Base-by-base conservation (phyloP, 1,140 invertebrate genomes). In the Drosophila tani region DNA sequence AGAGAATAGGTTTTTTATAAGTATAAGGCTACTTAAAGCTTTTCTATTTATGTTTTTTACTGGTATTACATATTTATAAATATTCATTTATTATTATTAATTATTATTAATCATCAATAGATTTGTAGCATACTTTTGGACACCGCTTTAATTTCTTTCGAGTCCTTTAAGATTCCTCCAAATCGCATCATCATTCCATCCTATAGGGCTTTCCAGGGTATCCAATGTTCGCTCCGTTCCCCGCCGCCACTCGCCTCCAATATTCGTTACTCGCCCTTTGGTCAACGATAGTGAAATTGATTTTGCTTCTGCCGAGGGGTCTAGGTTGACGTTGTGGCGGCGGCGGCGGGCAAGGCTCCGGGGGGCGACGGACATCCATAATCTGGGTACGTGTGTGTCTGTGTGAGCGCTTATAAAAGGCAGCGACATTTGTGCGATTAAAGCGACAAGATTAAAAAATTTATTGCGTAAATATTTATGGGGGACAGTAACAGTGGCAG, bases 391-490 rank as follows among this genome's bases (percentile, higher is more conserved):
- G 67, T 56, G 56, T 53, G 55, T 35, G 24, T 59, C 46, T 65
- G 75, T 47, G 60, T 57, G 67, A 41, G 56, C 57, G 65, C 60
- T 64, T 71, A 88, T 85, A 80, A 81, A 86, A 84, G 84, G 80
- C 82, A 91, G 87, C 81, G 84, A 85, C 91, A 92, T 92, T 91
- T 92, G 91, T 88, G 80, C 88, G 91, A 92, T 92, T 91, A 92
- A 91, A 88, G 80, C 82, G 83, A 90, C 91, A 88, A 92, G 91
- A 92, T 92, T 92, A 92, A 92, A 92, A 92, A 92, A 92, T 92
- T 92, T 92, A 92, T 92, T 92, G 90, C 91, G 63, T 83, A 92
- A 92, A 92, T 92, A 92, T 92, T 92, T 92, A 92, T 92, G 70
- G 75, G 74, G 85, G 84, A 82, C 83, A 82, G 83, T 77, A 81